Base-by-base conservation (phyloP, 1,140 invertebrate genomes). In the Luehdorfia chinensis region DNA sequence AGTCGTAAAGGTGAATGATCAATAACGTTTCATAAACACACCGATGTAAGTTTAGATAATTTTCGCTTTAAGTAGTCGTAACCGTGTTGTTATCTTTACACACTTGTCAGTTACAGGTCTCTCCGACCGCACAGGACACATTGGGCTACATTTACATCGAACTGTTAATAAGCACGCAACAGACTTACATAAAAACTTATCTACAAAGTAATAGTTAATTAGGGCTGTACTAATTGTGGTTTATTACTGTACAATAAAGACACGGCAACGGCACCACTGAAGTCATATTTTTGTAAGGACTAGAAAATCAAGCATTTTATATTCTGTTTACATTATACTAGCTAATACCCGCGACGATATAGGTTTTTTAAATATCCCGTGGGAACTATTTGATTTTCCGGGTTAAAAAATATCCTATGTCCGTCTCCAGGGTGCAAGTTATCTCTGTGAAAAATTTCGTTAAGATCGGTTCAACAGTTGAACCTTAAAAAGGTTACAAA, bases 151-250 rank as follows among this genome's bases (percentile, higher is more conserved):
- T 69, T 73, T 67, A 46, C 37, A 54, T 55, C 43, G 59, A 70
- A 78, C 50, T 67, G 54, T 69, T 27, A 45, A 16, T 16, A 36
- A 48, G 50, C 75, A 80, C 76, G 76, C 75, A 39, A 78, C 51
- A 55, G 50, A 64, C 27, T 61, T 51, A 67, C 56, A 73, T 76
- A 71, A 76, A 75, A 67, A 55, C 53, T 68, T 79, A 76, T 76
- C 73, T 59, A 45, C 53, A 51, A 57, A 61, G 62, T 67, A 68
- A 71, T 57, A 53, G 58, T 68, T 78, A 77, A 78, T 77, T 80
- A 84, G 68, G 58, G 47, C 55, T 61, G 47, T 55, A 62, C 62
- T 81, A 75, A 78, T 73, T 75, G 64, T 74, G 67, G 48, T 77
- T 76, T 76, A 75, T 68, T 47, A 43, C 50, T 11, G 47, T 55